Percentiles rank a stretch among this genome's conserved stretches.
Conservation (phyloP, 37 sponge, comb jelly and placozoan species). For the Dysidea cf. avara region DNA sequence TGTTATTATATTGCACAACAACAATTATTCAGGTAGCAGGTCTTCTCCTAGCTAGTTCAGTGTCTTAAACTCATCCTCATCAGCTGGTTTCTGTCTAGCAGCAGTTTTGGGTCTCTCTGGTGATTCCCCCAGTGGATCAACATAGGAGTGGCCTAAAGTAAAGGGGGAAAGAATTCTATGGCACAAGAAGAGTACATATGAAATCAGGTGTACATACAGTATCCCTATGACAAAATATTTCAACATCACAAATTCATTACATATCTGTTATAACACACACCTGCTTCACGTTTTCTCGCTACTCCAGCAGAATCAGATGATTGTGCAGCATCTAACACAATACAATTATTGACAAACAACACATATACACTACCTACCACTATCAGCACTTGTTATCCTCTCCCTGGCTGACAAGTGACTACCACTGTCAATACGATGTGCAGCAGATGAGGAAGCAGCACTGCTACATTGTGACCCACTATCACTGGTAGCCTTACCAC, state of each 20-base stretch:
- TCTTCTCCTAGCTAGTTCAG: constrained; percentile 92
- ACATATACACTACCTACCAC: constrained; percentile 12
- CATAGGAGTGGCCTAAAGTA: constrained; percentile 69
- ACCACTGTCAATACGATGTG: background rate
- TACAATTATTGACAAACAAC: too few relatives aligned
- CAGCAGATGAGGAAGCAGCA: background rate
- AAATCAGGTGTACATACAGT: too few relatives aligned
- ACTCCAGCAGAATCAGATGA: too few relatives aligned
- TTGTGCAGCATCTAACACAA: too few relatives aligned
- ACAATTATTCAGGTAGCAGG: too few relatives aligned
- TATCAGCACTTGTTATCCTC: constrained; percentile 23
- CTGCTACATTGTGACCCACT: background rate
- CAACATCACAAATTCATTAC: too few relatives aligned
- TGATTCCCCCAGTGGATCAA: constrained; percentile 87
- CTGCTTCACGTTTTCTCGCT: too few relatives aligned
- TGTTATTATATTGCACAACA: too few relatives aligned
- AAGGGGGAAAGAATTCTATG: background rate
- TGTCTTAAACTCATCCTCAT: constrained; percentile 84
- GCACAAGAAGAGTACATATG: background rate
- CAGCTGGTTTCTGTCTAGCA: constrained; percentile 34
- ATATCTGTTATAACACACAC: too few relatives aligned
- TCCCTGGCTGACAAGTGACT: background rate
- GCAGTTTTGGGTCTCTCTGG: constrained; percentile 84
- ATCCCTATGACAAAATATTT: too few relatives aligned
- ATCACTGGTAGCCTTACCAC: constrained; percentile 22